These are phyloP conservation scores for Brachionus asplanchnoidis DNA, from an alignment of 1,140 invertebrate species.

Conservation along the genomic window DNA sequence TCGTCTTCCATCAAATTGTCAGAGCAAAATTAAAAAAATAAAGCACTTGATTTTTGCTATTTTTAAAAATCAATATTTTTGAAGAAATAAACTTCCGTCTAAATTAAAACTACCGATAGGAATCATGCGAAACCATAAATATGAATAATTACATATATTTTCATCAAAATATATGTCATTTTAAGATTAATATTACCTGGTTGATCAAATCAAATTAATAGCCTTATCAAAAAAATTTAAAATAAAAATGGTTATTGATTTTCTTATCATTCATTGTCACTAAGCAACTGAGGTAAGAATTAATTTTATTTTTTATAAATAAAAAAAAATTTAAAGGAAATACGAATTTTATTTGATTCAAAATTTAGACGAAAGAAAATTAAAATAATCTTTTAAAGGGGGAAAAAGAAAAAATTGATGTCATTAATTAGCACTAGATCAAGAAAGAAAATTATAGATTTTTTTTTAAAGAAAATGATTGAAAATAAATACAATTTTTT, in stretches of 20 bases:
- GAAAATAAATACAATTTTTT: slow-evolving; percentile 15
- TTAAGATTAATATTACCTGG: background rate
- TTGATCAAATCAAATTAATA: background rate
- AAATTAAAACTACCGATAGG: background rate
- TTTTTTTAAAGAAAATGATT: background rate
- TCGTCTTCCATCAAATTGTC: background rate
- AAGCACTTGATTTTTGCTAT: background rate
- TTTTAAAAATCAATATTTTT: background rate
- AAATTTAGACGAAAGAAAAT: background rate
- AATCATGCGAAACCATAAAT: background rate
- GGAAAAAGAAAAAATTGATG: background rate
- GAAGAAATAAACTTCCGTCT: background rate
- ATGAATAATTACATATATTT: background rate
- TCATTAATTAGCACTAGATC: background rate
- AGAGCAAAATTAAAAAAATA: background rate
- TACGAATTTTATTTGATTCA: background rate
- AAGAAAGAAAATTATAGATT: background rate
- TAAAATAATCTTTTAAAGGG: background rate
- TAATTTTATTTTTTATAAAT: background rate
- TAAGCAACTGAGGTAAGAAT: background rate
- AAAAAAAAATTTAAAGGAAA: background rate
- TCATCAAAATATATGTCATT: background rate
- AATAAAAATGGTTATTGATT: background rate
- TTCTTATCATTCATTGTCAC: background rate
- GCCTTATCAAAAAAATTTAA: background rate